Evolutionary conservation across 2,797 vertebrate genomes (phyloP).

Genomic region (Sebastes paucispinis): DNA sequence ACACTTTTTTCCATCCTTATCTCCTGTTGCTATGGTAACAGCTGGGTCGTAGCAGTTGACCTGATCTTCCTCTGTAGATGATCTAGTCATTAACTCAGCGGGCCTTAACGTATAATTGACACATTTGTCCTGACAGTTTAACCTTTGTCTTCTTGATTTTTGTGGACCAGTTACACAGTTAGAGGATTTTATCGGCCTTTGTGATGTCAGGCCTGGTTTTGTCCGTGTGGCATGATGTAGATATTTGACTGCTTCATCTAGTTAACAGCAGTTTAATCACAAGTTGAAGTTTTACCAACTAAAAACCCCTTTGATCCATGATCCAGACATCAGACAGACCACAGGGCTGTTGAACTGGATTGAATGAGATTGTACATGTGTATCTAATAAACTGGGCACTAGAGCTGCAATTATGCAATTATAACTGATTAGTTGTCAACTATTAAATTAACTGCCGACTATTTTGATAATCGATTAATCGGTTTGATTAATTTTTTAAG

Average conservation of each 20-base stretch:
- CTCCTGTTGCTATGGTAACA: slow-evolving; percentile 49
- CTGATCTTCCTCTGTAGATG: slow-evolving; percentile 24
- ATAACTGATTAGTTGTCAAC: too few species aligned
- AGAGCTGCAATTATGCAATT: too few species aligned
- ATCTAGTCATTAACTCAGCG: slow-evolving; percentile 14
- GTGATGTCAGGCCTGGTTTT: neutral
- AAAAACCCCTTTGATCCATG: neutral
- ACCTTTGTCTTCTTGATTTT: slow-evolving; percentile 8
- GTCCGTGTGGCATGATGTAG: neutral
- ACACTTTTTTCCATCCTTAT: neutral
- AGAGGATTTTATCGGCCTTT: neutral
- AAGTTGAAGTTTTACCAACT: neutral
- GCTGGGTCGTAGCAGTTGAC: slow-evolving; percentile 13
- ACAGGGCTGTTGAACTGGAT: neutral
- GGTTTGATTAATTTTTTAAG: accelerated
- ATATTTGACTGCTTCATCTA: neutral
- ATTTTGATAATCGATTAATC: too few species aligned
- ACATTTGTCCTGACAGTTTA: slow-evolving; percentile 13
- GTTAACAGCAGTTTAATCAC: neutral
- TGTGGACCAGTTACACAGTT: neutral
- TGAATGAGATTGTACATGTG: neutral
- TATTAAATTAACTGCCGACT: too few species aligned
- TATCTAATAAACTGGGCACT: neutral
- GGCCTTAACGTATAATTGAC: neutral
- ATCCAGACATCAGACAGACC: neutral